phyloP scores from a whole-genome alignment of 2,113 vertebrate genomes.

The Pteruthius melanotis region DNA sequence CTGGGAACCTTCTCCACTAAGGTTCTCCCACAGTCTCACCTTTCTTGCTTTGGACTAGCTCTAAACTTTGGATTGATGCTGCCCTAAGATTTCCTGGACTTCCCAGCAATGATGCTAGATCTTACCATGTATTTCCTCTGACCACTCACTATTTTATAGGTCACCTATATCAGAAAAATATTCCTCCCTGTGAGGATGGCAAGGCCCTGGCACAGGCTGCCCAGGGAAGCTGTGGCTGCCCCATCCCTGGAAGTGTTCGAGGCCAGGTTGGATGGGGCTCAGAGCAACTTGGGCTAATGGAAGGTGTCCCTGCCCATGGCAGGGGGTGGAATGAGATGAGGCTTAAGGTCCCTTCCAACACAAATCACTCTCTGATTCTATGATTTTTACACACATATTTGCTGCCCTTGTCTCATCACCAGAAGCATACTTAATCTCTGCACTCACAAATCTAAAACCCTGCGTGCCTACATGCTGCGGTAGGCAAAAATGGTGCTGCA shows the following conservation, averaged over 20 bases:
- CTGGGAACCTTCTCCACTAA: background rate
- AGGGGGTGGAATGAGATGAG: background rate
- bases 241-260: no score
- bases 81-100: background rate
- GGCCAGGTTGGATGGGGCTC: background rate
- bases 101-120: background rate
- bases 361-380: background rate
- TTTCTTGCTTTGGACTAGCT: background rate
- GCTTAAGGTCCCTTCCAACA: background rate
- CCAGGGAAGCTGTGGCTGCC: background rate
- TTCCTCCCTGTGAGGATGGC: background rate
- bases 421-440: rapidly evolving
- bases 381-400: background rate
- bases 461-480: rapidly evolving
- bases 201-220: background rate
- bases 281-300: background rate
- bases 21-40: background rate
- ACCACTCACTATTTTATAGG: background rate
- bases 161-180: background rate
- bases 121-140: background rate
- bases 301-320: background rate
- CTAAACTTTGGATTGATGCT: background rate
- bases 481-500: background rate
- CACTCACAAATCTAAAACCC: background rate
- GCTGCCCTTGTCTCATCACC: background rate